Conservation (phyloP, 2,888 invertebrate genomes). For the Cynaeus angustus region DNA sequence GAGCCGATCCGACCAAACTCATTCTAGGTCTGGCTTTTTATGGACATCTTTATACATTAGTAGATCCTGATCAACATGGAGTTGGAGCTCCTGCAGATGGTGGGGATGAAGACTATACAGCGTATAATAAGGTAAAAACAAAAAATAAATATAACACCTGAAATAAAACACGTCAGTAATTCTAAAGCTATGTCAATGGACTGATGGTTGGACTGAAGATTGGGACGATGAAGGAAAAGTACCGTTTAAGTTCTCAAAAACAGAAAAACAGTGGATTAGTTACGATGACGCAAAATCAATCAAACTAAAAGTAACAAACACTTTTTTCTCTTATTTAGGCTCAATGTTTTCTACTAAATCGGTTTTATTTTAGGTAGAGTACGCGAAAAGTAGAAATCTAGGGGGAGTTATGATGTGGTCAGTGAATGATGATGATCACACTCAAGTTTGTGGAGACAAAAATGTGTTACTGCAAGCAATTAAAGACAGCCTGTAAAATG, state of each 20-base stretch:
- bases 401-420: constrained; percentile 83
- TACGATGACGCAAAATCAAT: constrained; percentile 54
- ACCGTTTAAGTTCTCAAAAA: constrained; percentile 52
- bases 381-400: constrained; percentile 67
- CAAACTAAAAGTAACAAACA: constrained; percentile 40
- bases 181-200: constrained; percentile 2
- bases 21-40: constrained; percentile 81
- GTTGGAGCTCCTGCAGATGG: constrained; percentile 73
- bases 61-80: constrained; percentile 67
- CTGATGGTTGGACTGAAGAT: constrained; percentile 46
- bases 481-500: constrained; percentile 12
- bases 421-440: constrained; percentile 82
- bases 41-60: constrained; percentile 79
- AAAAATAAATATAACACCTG: too few relatives aligned
- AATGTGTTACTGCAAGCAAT: constrained; percentile 77
- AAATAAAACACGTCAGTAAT: too few relatives aligned
- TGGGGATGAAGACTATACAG: constrained; percentile 40
- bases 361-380: constrained; percentile 51
- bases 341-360: too few relatives aligned
- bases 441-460: constrained; percentile 73
- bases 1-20: constrained; percentile 76
- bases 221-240: constrained; percentile 57
- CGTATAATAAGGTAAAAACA: constrained; percentile 72
- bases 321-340: not conserved
- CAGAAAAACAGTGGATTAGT: constrained; percentile 54